Conservation (phyloP, 2,888 invertebrate species). For the Phlogophora meticulosa region DNA sequence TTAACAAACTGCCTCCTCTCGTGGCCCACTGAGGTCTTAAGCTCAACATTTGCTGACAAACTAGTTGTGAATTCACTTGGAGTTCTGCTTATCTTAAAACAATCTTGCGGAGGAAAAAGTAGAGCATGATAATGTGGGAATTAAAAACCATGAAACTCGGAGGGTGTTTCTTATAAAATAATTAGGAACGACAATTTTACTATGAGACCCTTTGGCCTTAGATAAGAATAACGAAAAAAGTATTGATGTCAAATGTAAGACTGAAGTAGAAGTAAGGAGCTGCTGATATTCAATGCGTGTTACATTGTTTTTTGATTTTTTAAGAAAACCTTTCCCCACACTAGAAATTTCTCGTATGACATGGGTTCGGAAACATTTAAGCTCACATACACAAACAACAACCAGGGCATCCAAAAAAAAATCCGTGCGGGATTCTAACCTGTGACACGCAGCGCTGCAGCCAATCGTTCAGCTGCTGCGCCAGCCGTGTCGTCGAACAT, state of each 20-base stretch:
- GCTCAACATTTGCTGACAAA: slow-evolving; percentile 62
- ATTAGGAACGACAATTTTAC: not conserved
- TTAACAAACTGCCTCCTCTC: slow-evolving; percentile 62
- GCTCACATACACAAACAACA: no score
- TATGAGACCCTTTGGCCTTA: not conserved
- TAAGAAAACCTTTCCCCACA: no score
- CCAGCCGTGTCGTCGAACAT: no score
- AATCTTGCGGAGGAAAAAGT: slow-evolving; percentile 46
- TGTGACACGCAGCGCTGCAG: no score
- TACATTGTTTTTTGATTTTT: no score
- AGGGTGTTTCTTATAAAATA: not conserved
- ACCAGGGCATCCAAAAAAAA: no score
- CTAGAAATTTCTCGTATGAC: no score
- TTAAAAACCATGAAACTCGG: slow-evolving; percentile 30
- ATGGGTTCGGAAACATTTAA: no score
- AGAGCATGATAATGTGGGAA: slow-evolving; percentile 36
- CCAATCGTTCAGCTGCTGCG: no score
- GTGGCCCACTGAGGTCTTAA: slow-evolving; percentile 51
- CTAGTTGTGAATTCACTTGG: slow-evolving; percentile 57
- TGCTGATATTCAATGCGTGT: no score
- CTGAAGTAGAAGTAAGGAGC: no score
- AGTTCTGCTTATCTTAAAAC: slow-evolving; percentile 60
- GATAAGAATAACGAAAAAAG: not conserved
- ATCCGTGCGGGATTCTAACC: no score
- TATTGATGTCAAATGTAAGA: not conserved